Conservation (phyloP, 2,888 invertebrate species). For the Philereme vetulata region DNA sequence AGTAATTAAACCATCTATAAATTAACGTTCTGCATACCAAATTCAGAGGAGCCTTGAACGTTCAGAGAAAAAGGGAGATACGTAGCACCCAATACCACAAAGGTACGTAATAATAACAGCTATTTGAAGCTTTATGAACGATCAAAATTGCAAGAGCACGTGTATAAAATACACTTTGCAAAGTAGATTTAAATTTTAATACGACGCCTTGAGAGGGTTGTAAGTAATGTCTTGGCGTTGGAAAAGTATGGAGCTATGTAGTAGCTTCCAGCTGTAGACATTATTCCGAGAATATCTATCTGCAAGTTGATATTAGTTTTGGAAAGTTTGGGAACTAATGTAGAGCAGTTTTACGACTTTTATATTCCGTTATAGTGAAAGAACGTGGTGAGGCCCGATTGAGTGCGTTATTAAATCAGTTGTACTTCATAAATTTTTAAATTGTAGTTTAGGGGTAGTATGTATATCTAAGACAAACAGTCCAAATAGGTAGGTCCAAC, state of each 20-base stretch:
- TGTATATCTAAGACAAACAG: too few species aligned
- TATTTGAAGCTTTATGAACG: conserved; percentile 81
- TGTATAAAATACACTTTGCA: conserved; percentile 84
- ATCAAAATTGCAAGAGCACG: conserved; percentile 83
- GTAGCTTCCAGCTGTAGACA: conserved; percentile 45
- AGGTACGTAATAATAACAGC: conserved; percentile 80
- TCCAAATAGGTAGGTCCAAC: too few species aligned
- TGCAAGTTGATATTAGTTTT: conserved; percentile 15
- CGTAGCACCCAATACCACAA: conserved; percentile 80
- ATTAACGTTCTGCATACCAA: conserved; percentile 78
- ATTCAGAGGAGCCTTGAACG: conserved; percentile 73
- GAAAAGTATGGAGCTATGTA: conserved; percentile 76
- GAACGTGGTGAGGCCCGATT: too few species aligned
- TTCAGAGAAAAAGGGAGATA: conserved; percentile 67
- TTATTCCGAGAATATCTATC: conserved; percentile 39
- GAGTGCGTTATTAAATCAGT: too few species aligned
- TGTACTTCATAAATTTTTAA: too few species aligned
- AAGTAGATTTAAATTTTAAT: conserved; percentile 85
- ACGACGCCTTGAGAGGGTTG: conserved; percentile 82
- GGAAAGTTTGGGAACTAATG: not conserved
- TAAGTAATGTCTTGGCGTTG: conserved; percentile 77
- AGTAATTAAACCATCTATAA: conserved; percentile 80
- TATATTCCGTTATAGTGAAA: too few species aligned
- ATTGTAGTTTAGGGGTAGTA: too few species aligned
- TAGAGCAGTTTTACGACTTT: not conserved